Base-by-base conservation (phyloP, 2,113 vertebrate genomes). In the Odobenus rosmarus region DNA sequence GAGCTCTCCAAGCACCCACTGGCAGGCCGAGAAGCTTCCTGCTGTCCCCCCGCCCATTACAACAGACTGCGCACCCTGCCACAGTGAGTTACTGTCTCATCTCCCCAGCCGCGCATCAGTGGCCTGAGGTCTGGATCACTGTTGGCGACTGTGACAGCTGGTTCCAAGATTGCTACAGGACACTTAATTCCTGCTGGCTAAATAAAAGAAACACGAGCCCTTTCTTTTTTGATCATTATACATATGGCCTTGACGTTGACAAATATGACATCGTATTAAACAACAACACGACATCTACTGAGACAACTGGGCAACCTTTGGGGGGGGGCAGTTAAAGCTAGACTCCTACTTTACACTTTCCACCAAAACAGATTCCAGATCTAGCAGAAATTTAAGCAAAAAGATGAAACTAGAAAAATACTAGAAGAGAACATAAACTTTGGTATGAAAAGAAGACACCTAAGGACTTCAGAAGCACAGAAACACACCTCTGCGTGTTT, bases 371-470 rank as follows among this genome's bases (percentile, higher is more conserved):
- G 49, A 88, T 53, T 77, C 21, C 77, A 92, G 76, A 77, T 61
- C 69, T 67, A 83, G 39, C 21, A 93, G 89, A 81, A 36, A 55
- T 33, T 86, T 64, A 57, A 67, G 3, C 67, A 61, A 86, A 85
- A 96, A 69, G 36, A 33, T 5, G 15, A 67, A 88, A 69, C 4
- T 7, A 94, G 31, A 57, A 94, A 67, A 91, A 87, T 36, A 16
- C 24, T 15, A 64, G 23, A 90, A 72, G 55, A 85, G 88, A 88
- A 67, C 15, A 88, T 28, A 28, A 39, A 51, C 5, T 53, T 74
- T 42, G 15, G 23, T 57, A 61, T 46, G 31, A 85, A 33, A 36
- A 62, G 51, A 76, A 61, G 55, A 76, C 26, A 71, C 2, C 13
- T 61, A 62, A 55, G 33, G 46, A 8, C 18, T 14, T 51, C 53